Evolutionary conservation across 2,797 vertebrate genomes (phyloP).

Genomic region (Sebastes minor): DNA sequence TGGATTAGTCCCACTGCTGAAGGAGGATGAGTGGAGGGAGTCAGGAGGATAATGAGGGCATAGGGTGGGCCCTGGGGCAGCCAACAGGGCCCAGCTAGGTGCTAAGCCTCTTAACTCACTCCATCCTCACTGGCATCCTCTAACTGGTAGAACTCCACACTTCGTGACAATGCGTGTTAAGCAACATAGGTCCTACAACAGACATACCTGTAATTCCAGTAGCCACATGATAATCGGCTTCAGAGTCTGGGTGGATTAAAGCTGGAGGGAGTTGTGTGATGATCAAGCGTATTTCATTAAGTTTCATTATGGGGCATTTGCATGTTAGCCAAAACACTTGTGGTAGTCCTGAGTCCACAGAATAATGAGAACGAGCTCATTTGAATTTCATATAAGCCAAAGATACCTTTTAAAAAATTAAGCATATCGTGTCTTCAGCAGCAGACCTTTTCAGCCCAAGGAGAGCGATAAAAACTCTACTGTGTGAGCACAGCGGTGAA

Average conservation of each 20-base stretch:
- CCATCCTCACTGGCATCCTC: slow-evolving; percentile 46
- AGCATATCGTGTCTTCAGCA: background rate
- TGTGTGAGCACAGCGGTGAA: background rate
- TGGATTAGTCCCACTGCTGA: slow-evolving; percentile 65
- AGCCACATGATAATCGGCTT: slow-evolving; percentile 27
- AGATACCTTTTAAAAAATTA: slow-evolving; percentile 16
- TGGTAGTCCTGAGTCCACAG: slow-evolving; percentile 23
- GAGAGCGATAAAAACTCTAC: slow-evolving; percentile 35
- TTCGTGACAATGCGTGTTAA: slow-evolving; percentile 25
- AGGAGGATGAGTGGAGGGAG: slow-evolving; percentile 61
- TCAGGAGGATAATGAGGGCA: slow-evolving; percentile 75
- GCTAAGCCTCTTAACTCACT: slow-evolving; percentile 69
- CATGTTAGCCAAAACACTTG: slow-evolving; percentile 38
- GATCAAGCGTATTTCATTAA: slow-evolving; percentile 31
- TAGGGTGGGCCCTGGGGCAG: slow-evolving; percentile 57
- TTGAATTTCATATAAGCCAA: slow-evolving; percentile 32
- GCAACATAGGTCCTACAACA: slow-evolving; percentile 16
- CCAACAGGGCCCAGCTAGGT: slow-evolving; percentile 64
- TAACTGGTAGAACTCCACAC: slow-evolving; percentile 36
- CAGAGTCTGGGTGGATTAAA: slow-evolving; percentile 22
- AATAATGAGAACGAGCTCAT: slow-evolving; percentile 37
- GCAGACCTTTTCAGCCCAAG: slow-evolving; percentile 41
- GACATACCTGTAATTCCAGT: slow-evolving; percentile 55
- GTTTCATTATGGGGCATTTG: slow-evolving; percentile 28
- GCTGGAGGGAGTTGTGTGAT: slow-evolving; percentile 29